Base-by-base conservation (phyloP, 30 jellyfish, hydroid and myxozoan genomes). In the Phacellophora camtschatica region DNA sequence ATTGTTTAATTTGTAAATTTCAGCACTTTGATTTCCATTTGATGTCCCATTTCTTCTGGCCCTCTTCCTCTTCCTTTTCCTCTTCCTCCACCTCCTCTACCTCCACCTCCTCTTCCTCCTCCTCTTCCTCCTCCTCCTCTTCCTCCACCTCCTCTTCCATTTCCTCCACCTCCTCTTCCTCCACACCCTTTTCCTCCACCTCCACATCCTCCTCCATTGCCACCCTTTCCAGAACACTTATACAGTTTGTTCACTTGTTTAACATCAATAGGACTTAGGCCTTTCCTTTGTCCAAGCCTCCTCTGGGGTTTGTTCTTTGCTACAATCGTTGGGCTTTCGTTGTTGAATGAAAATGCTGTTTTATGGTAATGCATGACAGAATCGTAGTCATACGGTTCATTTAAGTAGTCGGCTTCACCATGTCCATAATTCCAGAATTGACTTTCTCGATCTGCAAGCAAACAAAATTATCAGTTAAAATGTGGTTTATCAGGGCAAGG, bases 281-380 rank as follows among this genome's bases (percentile, higher is more conserved):
- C 72, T 23, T 57, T 57, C 24, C 72, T 23, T 20, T 57, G 72
- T 25, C 72, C 72, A 7, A 57, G 72, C 24, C 43, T 57, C n/a
- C 43, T 5, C 27, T 30, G 43, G 4, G 37, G 72, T 13, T 57
- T 57, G 43, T 16, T 28, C 24, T 57, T 57, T 1, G 72, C 43
- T 16, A 33, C 24, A 18, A 33, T 33, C 2, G 78, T 33, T 4
- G 36, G 30, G 19, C 71, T 20, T 15, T 22, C 23, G 78, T 61
- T 29, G 15, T 27, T 18, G 31, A 36, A 15, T 12, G 53, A 18
- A 43, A 73, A 73, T 48, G 86, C 86, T 12, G 76, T 48, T 10
- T 71, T 71, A 22, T 28, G 73, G 70, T 71, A 71, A 34, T 71
- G 84, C 84, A 71, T 71, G 12, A 71, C 51, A 29, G 76, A 48